Evolutionary conservation across 2,113 vertebrate species (phyloP).

Genomic region (Malurus melanocephalus): DNA sequence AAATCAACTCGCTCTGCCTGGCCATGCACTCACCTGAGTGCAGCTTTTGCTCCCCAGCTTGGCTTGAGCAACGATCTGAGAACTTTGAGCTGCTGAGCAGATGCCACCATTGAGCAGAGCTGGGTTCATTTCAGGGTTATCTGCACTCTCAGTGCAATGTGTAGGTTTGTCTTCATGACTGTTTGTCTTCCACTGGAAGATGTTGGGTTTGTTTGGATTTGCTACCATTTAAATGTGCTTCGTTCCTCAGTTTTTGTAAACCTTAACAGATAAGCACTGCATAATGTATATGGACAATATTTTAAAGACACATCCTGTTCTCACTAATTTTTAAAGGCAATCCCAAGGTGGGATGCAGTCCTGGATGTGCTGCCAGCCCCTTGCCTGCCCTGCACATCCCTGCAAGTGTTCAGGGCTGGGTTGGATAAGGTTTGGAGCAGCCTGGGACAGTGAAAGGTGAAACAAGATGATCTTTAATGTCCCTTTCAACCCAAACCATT

Average conservation of each 20-base stretch:
- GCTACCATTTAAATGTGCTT: not conserved
- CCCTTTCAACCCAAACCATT: not conserved
- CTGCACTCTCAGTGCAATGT: not conserved
- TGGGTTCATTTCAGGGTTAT: not conserved
- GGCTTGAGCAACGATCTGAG: not conserved
- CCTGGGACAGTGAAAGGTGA: not conserved
- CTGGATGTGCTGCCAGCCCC: too few relatives aligned
- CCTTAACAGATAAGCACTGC: not conserved
- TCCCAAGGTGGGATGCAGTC: not conserved
- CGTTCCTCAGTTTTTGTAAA: not conserved
- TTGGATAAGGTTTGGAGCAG: not conserved
- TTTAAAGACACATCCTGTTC: not conserved
- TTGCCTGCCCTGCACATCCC: not conserved
- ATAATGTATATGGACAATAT: not conserved
- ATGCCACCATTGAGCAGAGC: rapidly evolving
- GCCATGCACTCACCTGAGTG: rapidly evolving
- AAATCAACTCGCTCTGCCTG: rapidly evolving
- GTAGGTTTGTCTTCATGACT: not conserved
- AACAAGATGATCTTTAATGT: not conserved
- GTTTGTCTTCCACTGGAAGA: not conserved
- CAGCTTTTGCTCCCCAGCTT: not conserved
- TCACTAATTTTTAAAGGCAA: not conserved
- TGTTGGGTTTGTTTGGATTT: not conserved
- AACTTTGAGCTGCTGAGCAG: not conserved
- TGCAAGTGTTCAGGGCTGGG: not conserved